These are phyloP conservation scores for Nowickia ferox DNA, from an alignment of 2,888 invertebrate species.

Conservation along the genomic window DNA sequence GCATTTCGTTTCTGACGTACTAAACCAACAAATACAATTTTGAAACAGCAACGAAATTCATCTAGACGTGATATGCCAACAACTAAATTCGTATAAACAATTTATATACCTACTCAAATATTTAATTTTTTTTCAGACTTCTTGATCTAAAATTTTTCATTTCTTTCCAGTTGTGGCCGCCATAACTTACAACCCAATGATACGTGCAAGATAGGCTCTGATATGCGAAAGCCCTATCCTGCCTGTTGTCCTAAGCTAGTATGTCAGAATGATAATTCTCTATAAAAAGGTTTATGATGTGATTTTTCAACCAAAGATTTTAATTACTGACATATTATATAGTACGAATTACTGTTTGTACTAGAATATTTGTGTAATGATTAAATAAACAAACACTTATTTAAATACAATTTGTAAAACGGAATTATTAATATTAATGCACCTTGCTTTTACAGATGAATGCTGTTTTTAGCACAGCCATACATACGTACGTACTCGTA, in stretches of 20 bases:
- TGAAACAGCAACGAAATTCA: too few species aligned
- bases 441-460: neutral
- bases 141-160: neutral
- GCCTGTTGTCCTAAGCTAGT: conserved; percentile 78
- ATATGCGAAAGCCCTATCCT: conserved; percentile 78
- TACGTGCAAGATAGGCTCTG: conserved; percentile 77
- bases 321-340: neutral
- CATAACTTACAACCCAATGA: conserved; percentile 77
- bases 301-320: conserved; percentile 1
- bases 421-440: neutral
- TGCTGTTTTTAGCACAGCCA: neutral
- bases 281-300: conserved; percentile 69
- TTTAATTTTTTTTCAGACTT: conserved; percentile 8
- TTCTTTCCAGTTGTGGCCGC: conserved; percentile 76
- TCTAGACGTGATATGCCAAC: too few species aligned
- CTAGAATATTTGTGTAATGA: neutral
- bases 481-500: neutral
- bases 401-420: neutral
- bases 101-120: too few species aligned
- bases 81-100: too few species aligned
- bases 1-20: too few species aligned
- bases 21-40: too few species aligned
- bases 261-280: conserved; percentile 77
- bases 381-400: neutral
- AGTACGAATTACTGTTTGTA: too few species aligned